Evolutionary conservation across 2,797 vertebrate genomes (phyloP), one percentile per base, ranked within the genome.

Genomic region (Garrulus glandarius): DNA sequence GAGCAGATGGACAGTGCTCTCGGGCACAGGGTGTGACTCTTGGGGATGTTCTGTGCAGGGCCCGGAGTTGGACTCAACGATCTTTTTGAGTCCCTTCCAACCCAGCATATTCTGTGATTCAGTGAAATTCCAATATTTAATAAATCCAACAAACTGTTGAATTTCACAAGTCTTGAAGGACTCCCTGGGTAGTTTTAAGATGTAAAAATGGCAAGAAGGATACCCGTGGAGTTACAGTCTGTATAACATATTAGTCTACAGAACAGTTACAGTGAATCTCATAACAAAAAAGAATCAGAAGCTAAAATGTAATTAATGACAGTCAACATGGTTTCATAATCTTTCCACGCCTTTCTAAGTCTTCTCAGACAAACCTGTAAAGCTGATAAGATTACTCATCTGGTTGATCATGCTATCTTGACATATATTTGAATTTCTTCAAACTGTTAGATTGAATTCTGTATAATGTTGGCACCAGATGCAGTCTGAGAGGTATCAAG

Each of bases 31-130:
- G 1, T 5, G 17, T 10, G 46, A 36, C 44, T 44, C 11, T 5
- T 3, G 26, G 44, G 10, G 9, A 11, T 55, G 41, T 5, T 24
- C 65, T 15, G 49, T 0, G 34, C 72, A 55, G 26, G 64, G 14
- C 10, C 24, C 0, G 0, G 34, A 34, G 64, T 1, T 26, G 47
- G 7, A 1, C 41, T 55, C 8, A 0, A 26, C 24, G 21, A 7
- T 5, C 30, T 17, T 9, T 16, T 30, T 27, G 41, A 23, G 56
- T 15, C 57, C 34, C 10, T 47, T 41, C 56, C 49, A 41, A 41
- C 6, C 8, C 74, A 63, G 30, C 4, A 32, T 3, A 19, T 26
- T 43, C 49, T 65, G 50, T 8, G 16, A 30, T 32, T 56, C 50
- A 26, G 41, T 69, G 55, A 39, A 85, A 78, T 27, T 26, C 46